Conservation (phyloP, 2,888 invertebrate genomes). For the Agriopis leucophaearia region DNA sequence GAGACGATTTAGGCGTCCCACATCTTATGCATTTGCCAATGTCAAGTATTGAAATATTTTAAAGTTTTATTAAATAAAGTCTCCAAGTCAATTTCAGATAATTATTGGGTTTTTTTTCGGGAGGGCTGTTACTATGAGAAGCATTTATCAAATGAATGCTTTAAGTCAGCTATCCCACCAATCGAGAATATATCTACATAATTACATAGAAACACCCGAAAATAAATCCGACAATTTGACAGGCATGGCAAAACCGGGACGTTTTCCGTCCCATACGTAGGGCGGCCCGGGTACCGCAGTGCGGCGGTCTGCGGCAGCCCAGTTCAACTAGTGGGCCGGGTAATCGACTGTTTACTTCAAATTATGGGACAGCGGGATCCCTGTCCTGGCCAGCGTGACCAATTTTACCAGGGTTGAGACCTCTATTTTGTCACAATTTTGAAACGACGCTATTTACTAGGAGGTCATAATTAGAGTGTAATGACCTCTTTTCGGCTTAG, state of each 20-base stretch:
- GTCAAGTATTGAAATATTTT: too few relatives aligned
- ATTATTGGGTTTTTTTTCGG: too few relatives aligned
- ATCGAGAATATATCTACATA: neutral
- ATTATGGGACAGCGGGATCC: slow-evolving; percentile 12
- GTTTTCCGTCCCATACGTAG: slow-evolving; percentile 20
- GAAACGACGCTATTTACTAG: neutral
- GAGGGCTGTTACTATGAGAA: too few relatives aligned
- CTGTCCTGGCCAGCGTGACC: slow-evolving; percentile 1
- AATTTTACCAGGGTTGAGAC: neutral
- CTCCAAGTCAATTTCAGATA: too few relatives aligned
- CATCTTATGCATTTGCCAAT: too few relatives aligned
- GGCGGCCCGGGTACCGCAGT: slow-evolving; percentile 67
- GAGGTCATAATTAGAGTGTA: too few relatives aligned
- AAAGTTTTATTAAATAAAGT: too few relatives aligned
- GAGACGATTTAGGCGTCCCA: too few relatives aligned
- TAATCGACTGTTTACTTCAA: slow-evolving; percentile 39
- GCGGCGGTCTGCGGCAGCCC: slow-evolving; percentile 74
- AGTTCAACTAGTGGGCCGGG: slow-evolving; percentile 42
- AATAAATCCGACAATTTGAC: slow-evolving; percentile 1
- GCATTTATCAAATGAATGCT: too few relatives aligned
- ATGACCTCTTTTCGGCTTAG: neutral
- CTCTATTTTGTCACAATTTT: neutral
- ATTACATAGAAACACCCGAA: neutral
- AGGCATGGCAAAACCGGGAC: slow-evolving; percentile 14
- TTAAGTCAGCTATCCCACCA: neutral